A percentile compares a stretch with the other conserved stretches of the same genome.
phyloP scores from a whole-genome alignment of 2,888 invertebrate species.

The Drosophila melanocephala region DNA sequence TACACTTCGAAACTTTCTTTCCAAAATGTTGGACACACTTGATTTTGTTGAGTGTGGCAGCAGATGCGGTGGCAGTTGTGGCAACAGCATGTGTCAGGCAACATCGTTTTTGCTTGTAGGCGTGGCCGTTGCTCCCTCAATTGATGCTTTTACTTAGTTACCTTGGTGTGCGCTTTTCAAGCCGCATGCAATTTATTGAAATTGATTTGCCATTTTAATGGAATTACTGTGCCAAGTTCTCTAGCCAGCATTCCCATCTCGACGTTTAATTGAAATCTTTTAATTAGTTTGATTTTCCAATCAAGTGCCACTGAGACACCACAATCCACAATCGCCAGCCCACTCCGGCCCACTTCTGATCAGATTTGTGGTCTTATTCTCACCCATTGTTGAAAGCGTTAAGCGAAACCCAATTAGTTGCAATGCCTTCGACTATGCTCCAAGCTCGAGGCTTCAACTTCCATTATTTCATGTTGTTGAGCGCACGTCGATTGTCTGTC shows the following conservation, averaged over 20 bases:
- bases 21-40: no score
- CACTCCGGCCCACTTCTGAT: conserved; percentile 1
- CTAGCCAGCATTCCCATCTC: conserved; percentile 62
- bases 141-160: conserved; percentile 28
- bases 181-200: conserved; percentile 77
- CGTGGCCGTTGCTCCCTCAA: conserved; percentile 46
- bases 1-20: not conserved
- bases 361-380: conserved; percentile 42
- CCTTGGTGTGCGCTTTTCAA: conserved; percentile 56
- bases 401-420: conserved; percentile 79
- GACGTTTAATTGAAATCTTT: conserved; percentile 82
- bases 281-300: conserved; percentile 84
- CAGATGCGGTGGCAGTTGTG: conserved; percentile 11
- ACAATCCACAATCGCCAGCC: not conserved
- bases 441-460: conserved; percentile 54
- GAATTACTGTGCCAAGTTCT: conserved; percentile 64
- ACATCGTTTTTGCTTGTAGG: conserved; percentile 33
- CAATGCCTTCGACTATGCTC: conserved; percentile 66
- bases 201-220: conserved; percentile 82
- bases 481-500: conserved; percentile 78
- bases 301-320: conserved; percentile 67
- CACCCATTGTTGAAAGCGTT: conserved; percentile 54
- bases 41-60: conserved; percentile 6
- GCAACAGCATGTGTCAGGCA: conserved; percentile 1
- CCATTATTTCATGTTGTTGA: conserved; percentile 72